phyloP scores from a whole-genome alignment of 1,140 invertebrate species.

The Drosophila nigrodunni region DNA sequence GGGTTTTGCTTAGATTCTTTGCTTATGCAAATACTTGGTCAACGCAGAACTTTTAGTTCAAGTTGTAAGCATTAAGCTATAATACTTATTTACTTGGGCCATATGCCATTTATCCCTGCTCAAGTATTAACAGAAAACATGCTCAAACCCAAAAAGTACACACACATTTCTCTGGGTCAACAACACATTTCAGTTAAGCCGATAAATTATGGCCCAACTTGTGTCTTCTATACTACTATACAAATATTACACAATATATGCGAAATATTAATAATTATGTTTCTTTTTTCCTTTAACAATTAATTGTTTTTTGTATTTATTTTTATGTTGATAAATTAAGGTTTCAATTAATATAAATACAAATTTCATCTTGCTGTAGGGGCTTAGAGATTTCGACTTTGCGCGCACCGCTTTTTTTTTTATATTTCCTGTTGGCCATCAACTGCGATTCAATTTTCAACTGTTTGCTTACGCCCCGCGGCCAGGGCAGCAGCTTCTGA shows the following conservation, averaged over 20 bases:
- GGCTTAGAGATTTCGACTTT: conserved; percentile 23
- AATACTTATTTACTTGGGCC: conserved; percentile 70
- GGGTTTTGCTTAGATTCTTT: conserved; percentile 16
- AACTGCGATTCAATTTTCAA: conserved; percentile 69
- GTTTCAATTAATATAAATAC: neutral
- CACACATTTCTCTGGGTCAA: neutral
- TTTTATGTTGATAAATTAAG: neutral
- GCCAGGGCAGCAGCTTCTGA: conserved; percentile 51
- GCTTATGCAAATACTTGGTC: conserved; percentile 41
- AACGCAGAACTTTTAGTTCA: conserved; percentile 45
- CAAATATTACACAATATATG: conserved; percentile 3
- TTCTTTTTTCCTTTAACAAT: neutral
- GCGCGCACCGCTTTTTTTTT: conserved; percentile 21
- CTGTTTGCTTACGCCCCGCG: conserved; percentile 62
- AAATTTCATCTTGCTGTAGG: neutral
- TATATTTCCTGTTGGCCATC: conserved; percentile 47
- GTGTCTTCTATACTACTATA: neutral
- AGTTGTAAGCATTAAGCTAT: conserved; percentile 65
- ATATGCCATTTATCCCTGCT: conserved; percentile 12
- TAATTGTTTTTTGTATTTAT: neutral
- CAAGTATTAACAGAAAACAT: conserved; percentile 15
- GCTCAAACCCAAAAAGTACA: neutral
- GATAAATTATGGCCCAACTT: conserved; percentile 8
- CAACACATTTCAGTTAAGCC: neutral
- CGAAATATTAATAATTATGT: conserved; percentile 1